phyloP scores from a whole-genome alignment of 2,797 vertebrate genomes.

The Diplodus sargus region DNA sequence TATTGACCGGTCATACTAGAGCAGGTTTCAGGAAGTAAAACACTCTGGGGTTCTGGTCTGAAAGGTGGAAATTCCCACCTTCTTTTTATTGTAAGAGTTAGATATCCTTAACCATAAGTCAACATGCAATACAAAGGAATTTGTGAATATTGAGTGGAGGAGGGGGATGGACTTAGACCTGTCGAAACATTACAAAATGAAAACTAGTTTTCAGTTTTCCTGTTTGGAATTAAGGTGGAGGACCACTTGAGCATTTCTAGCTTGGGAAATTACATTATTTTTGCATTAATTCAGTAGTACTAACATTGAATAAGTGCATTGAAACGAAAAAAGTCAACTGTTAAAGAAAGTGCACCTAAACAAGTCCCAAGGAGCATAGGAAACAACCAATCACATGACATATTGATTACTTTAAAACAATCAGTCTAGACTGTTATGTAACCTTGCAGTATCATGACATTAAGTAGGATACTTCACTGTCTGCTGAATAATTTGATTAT shows the following conservation, averaged over 20 bases:
- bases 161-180: neutral
- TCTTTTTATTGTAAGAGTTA: neutral
- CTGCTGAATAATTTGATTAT: neutral
- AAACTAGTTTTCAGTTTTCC: neutral
- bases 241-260: slow-evolving; percentile 10
- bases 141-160: neutral
- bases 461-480: neutral
- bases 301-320: slow-evolving; percentile 11
- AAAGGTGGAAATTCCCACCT: neutral
- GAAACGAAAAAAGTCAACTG: slow-evolving; percentile 1
- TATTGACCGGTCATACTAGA: neutral
- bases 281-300: neutral
- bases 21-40: slow-evolving; percentile 17
- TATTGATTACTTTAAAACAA: too few relatives aligned
- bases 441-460: neutral
- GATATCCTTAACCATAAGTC: neutral
- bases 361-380: neutral
- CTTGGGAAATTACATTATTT: neutral
- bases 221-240: neutral
- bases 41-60: neutral
- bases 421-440: too few relatives aligned
- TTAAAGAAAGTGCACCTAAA: slow-evolving; percentile 4
- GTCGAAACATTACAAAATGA: neutral
- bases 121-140: neutral
- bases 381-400: neutral